Evolutionary conservation across 2,888 invertebrate genomes (phyloP), one percentile per base, ranked within the genome.

Genomic region (Cataglyphis livida): DNA sequence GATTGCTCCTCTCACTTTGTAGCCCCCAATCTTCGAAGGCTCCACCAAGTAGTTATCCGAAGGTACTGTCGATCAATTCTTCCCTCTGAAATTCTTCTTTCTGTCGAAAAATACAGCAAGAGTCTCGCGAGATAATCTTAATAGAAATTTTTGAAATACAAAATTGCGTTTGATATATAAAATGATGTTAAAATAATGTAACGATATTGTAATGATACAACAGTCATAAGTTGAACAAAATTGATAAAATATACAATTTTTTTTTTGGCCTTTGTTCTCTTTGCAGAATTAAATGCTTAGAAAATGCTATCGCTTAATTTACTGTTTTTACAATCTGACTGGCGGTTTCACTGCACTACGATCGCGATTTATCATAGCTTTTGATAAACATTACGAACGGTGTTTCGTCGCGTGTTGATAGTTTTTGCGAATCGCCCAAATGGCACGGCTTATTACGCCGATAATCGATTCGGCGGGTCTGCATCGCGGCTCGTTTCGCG

Each of bases 1-100:
- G 93, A 93, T 93, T 92, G 93, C 92, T 91, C 89, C 88, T 88
- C 91, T 87, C 87, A 85, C 85, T 87, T 85, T 82, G 83, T 83
- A 32, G 82, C 66, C 82, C 86, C 81, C 79, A 85, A 82, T 81
- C 89, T 84, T 83, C 70, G 81, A 59, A n/a, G 76, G 76, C 44
- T 59, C 71, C 7, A 81, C 81, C 51, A 59, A 61, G 66, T 61
- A 70, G 79, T 79, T 74, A 59, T 70, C 61, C 75, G 74, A 64
- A 79, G 70, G 32, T 54, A 44, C 70, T 66, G 59, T 44, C 78
- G 65, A 59, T 59, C 48, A 21, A 28, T 41, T 75, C 70, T 61
- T 73, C 54, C 74, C 54, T 68, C 61, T 38, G 2, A 44, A 18
- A 68, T n/a, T 76, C 76, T 71, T 41, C 48, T 65, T 51, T 38